These are phyloP conservation scores for Crenichthys baileyi DNA, from an alignment of 2,797 vertebrate genomes.

Conservation along the genomic window DNA sequence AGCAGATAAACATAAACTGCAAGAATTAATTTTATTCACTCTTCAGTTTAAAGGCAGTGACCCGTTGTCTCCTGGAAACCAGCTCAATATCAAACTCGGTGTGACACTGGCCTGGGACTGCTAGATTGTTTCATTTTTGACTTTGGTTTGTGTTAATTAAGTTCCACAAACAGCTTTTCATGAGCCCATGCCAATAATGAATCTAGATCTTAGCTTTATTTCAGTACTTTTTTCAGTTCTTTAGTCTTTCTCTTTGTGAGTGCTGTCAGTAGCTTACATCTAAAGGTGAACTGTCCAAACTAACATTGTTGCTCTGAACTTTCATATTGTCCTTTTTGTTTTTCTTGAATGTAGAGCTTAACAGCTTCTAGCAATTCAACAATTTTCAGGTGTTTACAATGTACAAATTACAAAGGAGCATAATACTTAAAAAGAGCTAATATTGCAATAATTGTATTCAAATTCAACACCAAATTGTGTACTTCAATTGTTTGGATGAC, in stretches of 20 bases:
- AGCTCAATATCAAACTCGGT: no score
- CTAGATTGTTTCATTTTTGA: not conserved
- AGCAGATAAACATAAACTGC: not conserved
- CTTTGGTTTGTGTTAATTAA: not conserved
- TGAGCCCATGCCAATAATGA: not conserved
- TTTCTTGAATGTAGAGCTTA: not conserved
- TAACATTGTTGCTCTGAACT: not conserved
- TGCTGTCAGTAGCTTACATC: not conserved
- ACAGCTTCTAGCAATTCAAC: not conserved
- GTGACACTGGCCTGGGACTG: no score
- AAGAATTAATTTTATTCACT: not conserved
- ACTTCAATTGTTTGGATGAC: not conserved
- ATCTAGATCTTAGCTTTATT: not conserved
- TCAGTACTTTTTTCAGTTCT: not conserved
- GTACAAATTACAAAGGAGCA: not conserved
- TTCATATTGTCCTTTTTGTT: not conserved
- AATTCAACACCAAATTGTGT: not conserved
- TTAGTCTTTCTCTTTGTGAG: not conserved
- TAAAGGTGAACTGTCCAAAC: not conserved
- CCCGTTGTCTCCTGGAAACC: not conserved
- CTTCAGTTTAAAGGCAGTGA: not conserved
- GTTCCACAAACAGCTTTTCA: not conserved
- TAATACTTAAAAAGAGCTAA: not conserved
- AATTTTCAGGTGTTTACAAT: not conserved
- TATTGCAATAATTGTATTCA: not conserved